Evolutionary conservation across 2,797 vertebrate genomes (phyloP), one percentile per base, ranked within the genome.

Genomic region (Sebastolobus alascanus): DNA sequence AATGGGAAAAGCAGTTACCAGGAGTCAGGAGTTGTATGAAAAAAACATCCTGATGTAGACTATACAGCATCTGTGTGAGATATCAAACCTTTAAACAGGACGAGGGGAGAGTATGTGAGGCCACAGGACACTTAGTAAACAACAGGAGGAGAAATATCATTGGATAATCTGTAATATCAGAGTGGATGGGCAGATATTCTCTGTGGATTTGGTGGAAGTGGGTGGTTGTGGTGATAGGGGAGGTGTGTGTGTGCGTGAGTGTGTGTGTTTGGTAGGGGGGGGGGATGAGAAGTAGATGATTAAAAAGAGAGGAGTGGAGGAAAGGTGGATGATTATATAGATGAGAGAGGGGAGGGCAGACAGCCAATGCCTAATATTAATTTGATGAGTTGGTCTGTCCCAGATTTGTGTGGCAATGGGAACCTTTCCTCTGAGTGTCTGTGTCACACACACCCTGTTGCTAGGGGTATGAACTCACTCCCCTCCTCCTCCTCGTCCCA

Each of bases 361-460:
- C 63, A 87, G 90, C 40, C 86, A 80, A 68, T 66, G 73, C 73
- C 75, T 75, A 59, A 88, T 90, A 87, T 92, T 92, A 87, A 92
- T 90, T 83, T 90, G 87, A 93, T 94, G 89, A 75, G 78, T 85
- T 80, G 80, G 70, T 22, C 76, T 86, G 85, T 84, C 90, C 91
- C 84, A 85, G 87, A 92, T 90, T 80, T 78, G 70, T 71, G 33
- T 35, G 5, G 63, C 46, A 29, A 58, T 9, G 33, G 18, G 55
- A 72, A 59, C 40, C 52, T 65, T 31, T 43, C 56, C 27, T 75
- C 58, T 29, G 60, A 75, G 64, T 60, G 60, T 81, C 22, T 61
- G 61, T 50, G 69, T 60, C 55, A 63, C 40, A 18, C 14, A 35
- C 4, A 18, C 68, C 43, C 78, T 79, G 50, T 64, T 73, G 33